Conservation (phyloP, 23 tunicate genomes). For the Aplidium turbinatum region DNA sequence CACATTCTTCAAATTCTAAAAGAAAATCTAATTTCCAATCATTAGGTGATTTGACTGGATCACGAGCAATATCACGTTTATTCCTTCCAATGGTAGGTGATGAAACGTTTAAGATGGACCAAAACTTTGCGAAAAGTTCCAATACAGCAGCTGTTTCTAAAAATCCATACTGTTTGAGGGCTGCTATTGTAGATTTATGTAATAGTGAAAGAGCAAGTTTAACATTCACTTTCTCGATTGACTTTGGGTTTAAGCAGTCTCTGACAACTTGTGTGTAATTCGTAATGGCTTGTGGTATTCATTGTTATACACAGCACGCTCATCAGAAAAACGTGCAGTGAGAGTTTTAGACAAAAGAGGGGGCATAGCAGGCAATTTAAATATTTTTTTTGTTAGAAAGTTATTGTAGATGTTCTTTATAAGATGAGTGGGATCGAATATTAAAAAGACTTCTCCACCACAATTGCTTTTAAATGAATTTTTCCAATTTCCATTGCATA, state of each 20-base stretch:
- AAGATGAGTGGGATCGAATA: slow-evolving; percentile 18
- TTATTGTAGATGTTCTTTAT: slow-evolving; percentile 14
- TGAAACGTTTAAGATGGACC: neutral
- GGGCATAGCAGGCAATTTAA: slow-evolving; percentile 1
- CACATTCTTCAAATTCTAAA: slow-evolving; percentile 1
- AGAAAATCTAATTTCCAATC: slow-evolving; percentile 32
- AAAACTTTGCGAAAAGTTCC: slow-evolving; percentile 18
- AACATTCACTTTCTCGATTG: slow-evolving; percentile 19
- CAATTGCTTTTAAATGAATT: neutral
- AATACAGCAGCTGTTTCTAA: slow-evolving; percentile 19
- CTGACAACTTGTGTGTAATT: slow-evolving; percentile 15
- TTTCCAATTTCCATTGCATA: slow-evolving; percentile 22
- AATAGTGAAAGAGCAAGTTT: slow-evolving; percentile 10
- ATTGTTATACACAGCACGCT: slow-evolving; percentile 7
- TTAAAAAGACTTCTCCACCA: slow-evolving; percentile 14
- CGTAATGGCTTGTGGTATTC: slow-evolving; percentile 5
- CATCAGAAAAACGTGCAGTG: slow-evolving; percentile 13
- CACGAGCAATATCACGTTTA: neutral
- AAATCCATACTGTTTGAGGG: slow-evolving; percentile 10
- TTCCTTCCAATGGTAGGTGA: slow-evolving; percentile 10
- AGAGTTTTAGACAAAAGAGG: neutral
- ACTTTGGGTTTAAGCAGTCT: slow-evolving; percentile 22
- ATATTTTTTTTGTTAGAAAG: slow-evolving; percentile 14
- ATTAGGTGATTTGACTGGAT: slow-evolving; percentile 6
- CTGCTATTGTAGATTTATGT: slow-evolving; percentile 18